Percentiles rank a stretch among this genome's conserved stretches.
phyloP scores from a whole-genome alignment of 2,797 vertebrate species.

The Eospalax fontanierii region DNA sequence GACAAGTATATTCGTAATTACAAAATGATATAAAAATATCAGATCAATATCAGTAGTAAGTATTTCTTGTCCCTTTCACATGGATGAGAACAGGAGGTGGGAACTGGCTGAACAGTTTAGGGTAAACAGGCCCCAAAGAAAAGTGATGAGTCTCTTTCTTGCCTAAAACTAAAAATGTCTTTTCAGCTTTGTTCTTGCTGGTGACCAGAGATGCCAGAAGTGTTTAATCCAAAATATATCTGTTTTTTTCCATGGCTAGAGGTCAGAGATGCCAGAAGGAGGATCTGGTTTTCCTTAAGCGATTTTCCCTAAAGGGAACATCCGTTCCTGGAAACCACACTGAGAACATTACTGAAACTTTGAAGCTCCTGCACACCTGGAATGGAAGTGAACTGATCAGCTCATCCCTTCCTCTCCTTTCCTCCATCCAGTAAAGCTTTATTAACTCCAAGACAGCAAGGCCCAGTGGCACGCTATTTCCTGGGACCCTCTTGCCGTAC shows the following conservation, averaged over 20 bases:
- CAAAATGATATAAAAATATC: not conserved
- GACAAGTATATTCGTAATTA: constrained; percentile 29
- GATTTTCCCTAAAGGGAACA: not conserved
- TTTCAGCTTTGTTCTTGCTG: not conserved
- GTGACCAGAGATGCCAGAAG: not conserved
- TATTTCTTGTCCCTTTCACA: not conserved
- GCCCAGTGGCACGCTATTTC: not conserved
- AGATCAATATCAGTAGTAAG: not conserved
- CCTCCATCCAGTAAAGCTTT: not conserved
- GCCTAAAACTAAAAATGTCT: not conserved
- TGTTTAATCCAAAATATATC: not conserved
- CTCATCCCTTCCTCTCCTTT: not conserved
- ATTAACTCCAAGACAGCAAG: not conserved
- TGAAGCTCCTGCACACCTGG: too few species aligned
- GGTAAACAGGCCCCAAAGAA: not conserved
- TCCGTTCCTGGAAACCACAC: not conserved
- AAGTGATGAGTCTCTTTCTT: not conserved
- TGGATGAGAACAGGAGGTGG: not conserved
- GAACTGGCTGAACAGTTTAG: not conserved
- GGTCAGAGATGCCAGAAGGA: not conserved
- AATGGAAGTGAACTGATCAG: too few species aligned
- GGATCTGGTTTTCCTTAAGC: not conserved
- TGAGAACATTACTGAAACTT: not conserved
- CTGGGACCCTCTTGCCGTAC: not conserved
- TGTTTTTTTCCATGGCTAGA: not conserved